Evolutionary conservation across 2,888 invertebrate species (phyloP).

Genomic region (Pedicia rivosa): DNA sequence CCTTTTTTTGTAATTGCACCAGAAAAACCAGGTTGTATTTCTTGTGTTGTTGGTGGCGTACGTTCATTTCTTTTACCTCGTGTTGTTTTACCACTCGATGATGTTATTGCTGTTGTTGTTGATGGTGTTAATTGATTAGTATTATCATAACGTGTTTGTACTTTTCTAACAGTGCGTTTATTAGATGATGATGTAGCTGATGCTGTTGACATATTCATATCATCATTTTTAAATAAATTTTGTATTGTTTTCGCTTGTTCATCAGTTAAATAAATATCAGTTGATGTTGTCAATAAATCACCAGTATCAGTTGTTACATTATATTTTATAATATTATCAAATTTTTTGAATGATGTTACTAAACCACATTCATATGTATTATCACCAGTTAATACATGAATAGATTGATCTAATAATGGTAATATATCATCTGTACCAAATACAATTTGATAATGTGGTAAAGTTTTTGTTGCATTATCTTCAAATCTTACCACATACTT

Average conservation of each 20-base stretch:
- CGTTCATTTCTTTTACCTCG: constrained; percentile 13
- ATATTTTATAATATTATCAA: constrained; percentile 20
- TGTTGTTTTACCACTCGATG: constrained; percentile 7
- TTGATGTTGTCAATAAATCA: constrained; percentile 35
- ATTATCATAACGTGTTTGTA: too few species aligned
- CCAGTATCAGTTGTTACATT: constrained; percentile 22
- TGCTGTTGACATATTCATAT: background rate
- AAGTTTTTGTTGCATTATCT: constrained; percentile 40
- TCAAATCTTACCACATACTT: constrained; percentile 47
- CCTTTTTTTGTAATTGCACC: constrained; percentile 10
- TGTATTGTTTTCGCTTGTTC: constrained; percentile 36
- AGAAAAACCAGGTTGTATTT: constrained; percentile 15
- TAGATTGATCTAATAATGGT: constrained; percentile 36
- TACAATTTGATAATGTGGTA: constrained; percentile 44
- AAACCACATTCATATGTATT: constrained; percentile 38
- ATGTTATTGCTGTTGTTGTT: constrained; percentile 1
- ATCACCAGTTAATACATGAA: constrained; percentile 37
- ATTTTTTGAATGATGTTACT: constrained; percentile 34
- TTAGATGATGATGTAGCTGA: constrained; percentile 5
- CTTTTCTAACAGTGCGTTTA: too few species aligned
- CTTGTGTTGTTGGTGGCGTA: constrained; percentile 11
- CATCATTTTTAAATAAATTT: constrained; percentile 19
- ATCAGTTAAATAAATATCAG: constrained; percentile 38
- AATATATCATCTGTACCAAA: constrained; percentile 34
- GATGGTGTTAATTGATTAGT: background rate